phyloP scores from a whole-genome alignment of 2,113 vertebrate genomes.

The Neolamprologus falcicula region DNA sequence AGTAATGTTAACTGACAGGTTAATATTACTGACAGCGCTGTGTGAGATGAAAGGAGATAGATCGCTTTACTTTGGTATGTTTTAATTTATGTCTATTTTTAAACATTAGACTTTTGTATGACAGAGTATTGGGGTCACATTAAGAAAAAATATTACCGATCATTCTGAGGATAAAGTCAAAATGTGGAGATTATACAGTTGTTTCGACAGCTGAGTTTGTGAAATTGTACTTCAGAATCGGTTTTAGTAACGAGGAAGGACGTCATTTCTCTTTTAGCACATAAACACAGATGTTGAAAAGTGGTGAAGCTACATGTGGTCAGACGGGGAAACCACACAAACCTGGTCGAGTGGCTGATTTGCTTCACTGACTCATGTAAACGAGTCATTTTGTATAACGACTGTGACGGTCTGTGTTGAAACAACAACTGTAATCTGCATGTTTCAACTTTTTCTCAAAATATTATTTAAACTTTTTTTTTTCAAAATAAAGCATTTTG shows the following conservation, averaged over 20 bases:
- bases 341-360: neutral
- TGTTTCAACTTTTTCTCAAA: neutral
- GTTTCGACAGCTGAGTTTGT: neutral
- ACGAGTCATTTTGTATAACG: neutral
- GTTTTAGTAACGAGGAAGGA: neutral
- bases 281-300: neutral
- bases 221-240: neutral
- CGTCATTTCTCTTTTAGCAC: neutral
- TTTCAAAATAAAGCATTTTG: neutral
- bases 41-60: neutral
- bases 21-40: neutral
- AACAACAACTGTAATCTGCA: neutral
- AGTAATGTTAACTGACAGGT: neutral
- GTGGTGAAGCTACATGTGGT: neutral
- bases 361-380: neutral
- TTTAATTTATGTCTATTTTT: neutral
- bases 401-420: neutral
- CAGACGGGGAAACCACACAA: neutral
- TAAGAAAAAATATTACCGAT: accelerated
- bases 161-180: neutral
- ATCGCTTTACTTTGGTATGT: neutral
- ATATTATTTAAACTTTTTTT: neutral
- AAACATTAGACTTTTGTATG: neutral
- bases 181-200: neutral
- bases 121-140: neutral